Evolutionary conservation across 2,113 vertebrate species (phyloP), one percentile per base, ranked within the genome.

Genomic region (Pseudorasbora parva): DNA sequence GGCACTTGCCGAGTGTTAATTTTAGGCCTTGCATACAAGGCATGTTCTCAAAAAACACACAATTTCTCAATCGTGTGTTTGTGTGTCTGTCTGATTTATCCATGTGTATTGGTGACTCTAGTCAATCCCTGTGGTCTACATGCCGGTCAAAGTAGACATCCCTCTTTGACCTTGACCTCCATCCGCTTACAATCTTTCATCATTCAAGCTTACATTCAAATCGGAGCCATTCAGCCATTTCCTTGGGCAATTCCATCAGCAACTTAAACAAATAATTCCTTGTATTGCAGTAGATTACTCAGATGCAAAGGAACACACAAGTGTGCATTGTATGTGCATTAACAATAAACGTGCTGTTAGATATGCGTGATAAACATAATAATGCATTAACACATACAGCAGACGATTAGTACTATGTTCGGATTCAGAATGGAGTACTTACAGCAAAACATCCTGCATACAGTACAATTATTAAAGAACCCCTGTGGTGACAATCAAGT

Each of bases 381-480:
- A 33, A 76, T 57, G 10, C 64, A 68, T 21, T 2, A 17, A 41
- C 30, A 68, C 19, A 30, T 37, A n/a, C 21, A 45, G 69, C 21
- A 45, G 19, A 23, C n/a, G 21, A 54, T 3, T n/a, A 76, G 9
- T 9, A 33, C 27, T 15, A 76, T 76, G 73, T n/a, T 76, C 8
- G 51, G 49, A 76, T 76, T 76, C 15, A 56, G 49, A 76, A 76
- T 57, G 74, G 27, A 54, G 45, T 11, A 19, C 15, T 21, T 17
- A 47, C n/a, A 2, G n/a, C 30, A 49, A 41, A 49, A 27, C 12
- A 49, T 17, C 27, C 47, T 21, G 33, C 17, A 68, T 41, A 37
- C 8, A 27, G 45, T 10, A 0, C 51, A 19, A 2, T 54, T 19
- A 2, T 54, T 54, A 54, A 54, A 54, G 49, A 1, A 5, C 17